A percentile compares a stretch with the other conserved stretches of the same genome.
These are phyloP conservation scores for Parelbella ahira DNA, from an alignment of 2,888 invertebrate genomes.

Conservation along the genomic window DNA sequence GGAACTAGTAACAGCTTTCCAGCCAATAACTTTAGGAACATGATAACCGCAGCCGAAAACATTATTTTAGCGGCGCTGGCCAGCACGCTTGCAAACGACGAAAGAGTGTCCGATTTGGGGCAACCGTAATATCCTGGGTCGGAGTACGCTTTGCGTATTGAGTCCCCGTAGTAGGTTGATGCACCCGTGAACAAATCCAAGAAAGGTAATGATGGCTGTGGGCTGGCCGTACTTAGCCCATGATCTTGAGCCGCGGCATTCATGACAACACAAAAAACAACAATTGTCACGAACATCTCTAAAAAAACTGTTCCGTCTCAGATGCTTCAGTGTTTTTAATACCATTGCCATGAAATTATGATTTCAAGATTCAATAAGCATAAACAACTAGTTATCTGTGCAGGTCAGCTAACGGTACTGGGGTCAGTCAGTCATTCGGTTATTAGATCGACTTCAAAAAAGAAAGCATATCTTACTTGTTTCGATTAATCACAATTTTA, in stretches of 20 bases:
- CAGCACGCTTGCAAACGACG: constrained; percentile 63
- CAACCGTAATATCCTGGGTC: constrained; percentile 53
- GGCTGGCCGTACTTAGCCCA: constrained; percentile 50
- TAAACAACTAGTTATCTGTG: constrained; percentile 54
- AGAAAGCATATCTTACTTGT: constrained; percentile 17
- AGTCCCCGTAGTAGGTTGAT: constrained; percentile 58
- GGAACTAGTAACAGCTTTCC: constrained; percentile 68
- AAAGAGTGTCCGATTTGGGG: constrained; percentile 58
- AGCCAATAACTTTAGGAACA: constrained; percentile 59
- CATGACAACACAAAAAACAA: constrained; percentile 52
- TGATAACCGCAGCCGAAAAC: constrained; percentile 64
- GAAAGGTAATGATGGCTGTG: constrained; percentile 53
- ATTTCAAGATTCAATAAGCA: constrained; percentile 60
- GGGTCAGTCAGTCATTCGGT: constrained; percentile 45
- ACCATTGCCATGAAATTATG: constrained; percentile 68
- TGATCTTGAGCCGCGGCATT: constrained; percentile 56
- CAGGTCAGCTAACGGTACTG: constrained; percentile 52
- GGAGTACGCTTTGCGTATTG: constrained; percentile 59
- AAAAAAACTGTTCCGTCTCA: constrained; percentile 65
- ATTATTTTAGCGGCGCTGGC: constrained; percentile 72
- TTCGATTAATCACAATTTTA: too few species aligned
- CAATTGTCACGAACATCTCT: constrained; percentile 60
- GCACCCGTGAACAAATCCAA: constrained; percentile 64
- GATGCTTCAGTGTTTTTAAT: constrained; percentile 56
- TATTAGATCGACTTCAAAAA: constrained; percentile 39